A percentile compares a stretch with the other conserved stretches of the same genome.
These are phyloP conservation scores for Zaprionus nigranus DNA, from an alignment of 1,140 invertebrate species.

Conservation along the genomic window DNA sequence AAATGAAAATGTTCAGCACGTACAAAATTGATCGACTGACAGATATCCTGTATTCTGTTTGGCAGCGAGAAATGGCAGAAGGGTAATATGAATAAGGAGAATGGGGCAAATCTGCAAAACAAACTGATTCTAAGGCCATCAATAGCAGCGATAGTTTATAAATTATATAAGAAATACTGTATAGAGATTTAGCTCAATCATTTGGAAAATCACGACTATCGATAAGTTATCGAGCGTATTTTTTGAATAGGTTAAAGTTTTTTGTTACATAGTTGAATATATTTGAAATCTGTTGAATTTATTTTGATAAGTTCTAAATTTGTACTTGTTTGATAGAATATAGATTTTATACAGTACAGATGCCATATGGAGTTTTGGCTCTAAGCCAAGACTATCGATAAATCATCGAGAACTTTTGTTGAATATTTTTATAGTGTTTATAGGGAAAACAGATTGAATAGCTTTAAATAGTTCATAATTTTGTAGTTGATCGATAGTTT, in stretches of 20 bases:
- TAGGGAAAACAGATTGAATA: not conserved
- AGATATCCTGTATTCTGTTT: slow-evolving; percentile 11
- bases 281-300: too few relatives aligned
- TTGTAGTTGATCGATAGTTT: too few relatives aligned
- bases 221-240: too few relatives aligned
- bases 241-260: too few relatives aligned
- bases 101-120: not conserved
- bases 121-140: not conserved
- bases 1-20: slow-evolving; percentile 7
- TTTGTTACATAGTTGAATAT: too few relatives aligned
- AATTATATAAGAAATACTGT: not conserved
- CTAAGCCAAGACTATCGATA: not conserved
- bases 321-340: too few relatives aligned
- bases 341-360: too few relatives aligned
- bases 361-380: not conserved
- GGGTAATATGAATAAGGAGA: not conserved
- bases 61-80: not conserved
- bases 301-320: too few relatives aligned
- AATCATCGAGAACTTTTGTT: not conserved
- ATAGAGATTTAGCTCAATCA: not conserved
- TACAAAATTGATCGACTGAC: not conserved
- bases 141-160: not conserved
- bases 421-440: not conserved
- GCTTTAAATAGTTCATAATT: too few relatives aligned
- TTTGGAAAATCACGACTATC: too few relatives aligned